phyloP scores from a whole-genome alignment of 2,888 invertebrate genomes.

The Himalopsyche anomala region DNA sequence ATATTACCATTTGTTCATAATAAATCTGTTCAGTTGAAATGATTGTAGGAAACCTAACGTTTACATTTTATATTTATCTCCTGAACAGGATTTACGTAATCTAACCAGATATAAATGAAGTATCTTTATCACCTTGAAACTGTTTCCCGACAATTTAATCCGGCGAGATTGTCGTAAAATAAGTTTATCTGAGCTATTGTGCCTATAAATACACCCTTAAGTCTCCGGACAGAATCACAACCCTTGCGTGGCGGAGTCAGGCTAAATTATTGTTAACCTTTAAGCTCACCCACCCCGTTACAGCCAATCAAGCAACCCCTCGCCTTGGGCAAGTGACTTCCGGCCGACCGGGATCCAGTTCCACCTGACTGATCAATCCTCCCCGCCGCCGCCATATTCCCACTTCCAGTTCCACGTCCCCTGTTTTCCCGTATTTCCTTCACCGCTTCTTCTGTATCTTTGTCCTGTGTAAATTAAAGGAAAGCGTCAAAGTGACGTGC shows the following conservation, averaged over 20 bases:
- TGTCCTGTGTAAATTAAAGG: constrained; percentile 19
- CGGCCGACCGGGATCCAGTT: constrained; percentile 37
- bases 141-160: not conserved
- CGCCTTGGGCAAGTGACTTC: constrained; percentile 38
- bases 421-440: constrained; percentile 25
- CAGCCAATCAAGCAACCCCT: constrained; percentile 47
- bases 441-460: not conserved
- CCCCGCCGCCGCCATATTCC: not conserved
- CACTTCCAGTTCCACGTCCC: not conserved
- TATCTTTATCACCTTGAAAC: not conserved
- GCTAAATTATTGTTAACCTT: constrained; percentile 63
- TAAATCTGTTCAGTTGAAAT: too few relatives aligned
- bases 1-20: too few relatives aligned
- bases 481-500: not conserved
- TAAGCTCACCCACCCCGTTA: constrained; percentile 45
- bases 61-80: too few relatives aligned
- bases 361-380: constrained; percentile 42
- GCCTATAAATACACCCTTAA: constrained; percentile 58
- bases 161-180: constrained; percentile 28
- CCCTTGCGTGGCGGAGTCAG: constrained; percentile 46
- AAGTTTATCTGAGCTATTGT: constrained; percentile 54
- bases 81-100: too few relatives aligned
- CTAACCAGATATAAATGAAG: too few relatives aligned
- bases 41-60: too few relatives aligned
- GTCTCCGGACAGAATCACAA: constrained; percentile 60